phyloP scores from a whole-genome alignment of 2,888 invertebrate species.

The Lasius platythorax region DNA sequence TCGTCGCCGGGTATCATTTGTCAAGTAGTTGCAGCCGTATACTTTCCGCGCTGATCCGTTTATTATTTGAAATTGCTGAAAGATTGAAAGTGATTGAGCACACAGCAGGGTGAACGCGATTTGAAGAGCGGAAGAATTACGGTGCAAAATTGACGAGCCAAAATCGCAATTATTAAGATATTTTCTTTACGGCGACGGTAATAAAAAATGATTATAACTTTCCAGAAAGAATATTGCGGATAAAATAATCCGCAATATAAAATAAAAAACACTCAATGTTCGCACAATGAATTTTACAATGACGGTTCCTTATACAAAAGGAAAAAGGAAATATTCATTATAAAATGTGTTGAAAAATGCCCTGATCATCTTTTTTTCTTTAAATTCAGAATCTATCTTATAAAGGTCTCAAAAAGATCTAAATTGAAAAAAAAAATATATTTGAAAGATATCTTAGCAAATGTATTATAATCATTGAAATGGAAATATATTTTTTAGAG shows the following conservation, averaged over 20 bases:
- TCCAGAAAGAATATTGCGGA: not conserved
- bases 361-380: not conserved
- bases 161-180: constrained; percentile 19
- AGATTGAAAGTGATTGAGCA: constrained; percentile 49
- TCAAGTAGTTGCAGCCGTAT: constrained; percentile 40
- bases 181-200: not conserved
- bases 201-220: not conserved
- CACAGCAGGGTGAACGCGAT: constrained; percentile 14
- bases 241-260: not conserved
- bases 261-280: not conserved
- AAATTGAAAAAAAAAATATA: too few relatives aligned
- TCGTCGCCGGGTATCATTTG: constrained; percentile 52
- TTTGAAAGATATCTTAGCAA: too few relatives aligned
- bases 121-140: constrained; percentile 12
- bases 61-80: constrained; percentile 53
- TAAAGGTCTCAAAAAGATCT: not conserved
- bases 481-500: not conserved
- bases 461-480: not conserved
- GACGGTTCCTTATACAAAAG: not conserved
- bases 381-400: not conserved
- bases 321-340: not conserved
- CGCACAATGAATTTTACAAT: too few relatives aligned
- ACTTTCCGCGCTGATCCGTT: constrained; percentile 32
- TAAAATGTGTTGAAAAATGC: not conserved
- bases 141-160: constrained; percentile 8